These are phyloP conservation scores for Neosalanx taihuensis DNA, from an alignment of 2,797 vertebrate species.

Conservation along the genomic window DNA sequence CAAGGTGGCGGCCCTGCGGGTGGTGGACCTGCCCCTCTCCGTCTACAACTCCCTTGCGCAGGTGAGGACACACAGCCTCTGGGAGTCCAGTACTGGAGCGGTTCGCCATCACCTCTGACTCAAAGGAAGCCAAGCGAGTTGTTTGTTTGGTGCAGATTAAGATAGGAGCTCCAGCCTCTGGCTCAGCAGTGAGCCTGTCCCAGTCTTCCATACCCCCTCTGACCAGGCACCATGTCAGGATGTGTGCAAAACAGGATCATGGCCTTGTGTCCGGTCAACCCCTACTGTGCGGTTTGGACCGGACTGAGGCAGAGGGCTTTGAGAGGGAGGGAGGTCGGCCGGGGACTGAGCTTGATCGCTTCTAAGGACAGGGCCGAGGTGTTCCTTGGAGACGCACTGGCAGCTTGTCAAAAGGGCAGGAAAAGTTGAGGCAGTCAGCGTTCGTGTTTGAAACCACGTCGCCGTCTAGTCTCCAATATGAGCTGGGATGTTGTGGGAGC, in stretches of 20 bases:
- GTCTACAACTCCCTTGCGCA: slow-evolving; percentile 82
- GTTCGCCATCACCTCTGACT: no score
- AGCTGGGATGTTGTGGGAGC: slow-evolving; percentile 9
- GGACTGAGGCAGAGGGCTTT: not conserved
- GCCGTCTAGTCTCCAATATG: slow-evolving; percentile 20
- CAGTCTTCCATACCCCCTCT: slow-evolving; percentile 4
- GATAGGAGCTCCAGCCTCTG: not conserved
- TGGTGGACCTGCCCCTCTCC: slow-evolving; percentile 81
- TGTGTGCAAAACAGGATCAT: not conserved
- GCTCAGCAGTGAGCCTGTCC: not conserved
- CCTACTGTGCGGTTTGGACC: not conserved
- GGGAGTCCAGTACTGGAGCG: not conserved
- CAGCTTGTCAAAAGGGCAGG: not conserved
- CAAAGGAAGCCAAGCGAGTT: no score
- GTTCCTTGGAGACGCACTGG: not conserved
- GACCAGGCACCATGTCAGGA: not conserved
- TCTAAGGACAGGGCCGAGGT: slow-evolving; percentile 2
- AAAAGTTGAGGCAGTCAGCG: not conserved
- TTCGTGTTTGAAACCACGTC: slow-evolving; percentile 24
- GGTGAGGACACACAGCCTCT: slow-evolving; percentile 64
- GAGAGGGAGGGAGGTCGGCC: not conserved
- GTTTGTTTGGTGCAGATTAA: not conserved
- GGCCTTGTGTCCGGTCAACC: not conserved
- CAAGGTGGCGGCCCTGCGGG: slow-evolving; percentile 74
- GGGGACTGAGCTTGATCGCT: not conserved